Conservation (phyloP, 2,113 vertebrate genomes). For the Melozone crissalis region DNA sequence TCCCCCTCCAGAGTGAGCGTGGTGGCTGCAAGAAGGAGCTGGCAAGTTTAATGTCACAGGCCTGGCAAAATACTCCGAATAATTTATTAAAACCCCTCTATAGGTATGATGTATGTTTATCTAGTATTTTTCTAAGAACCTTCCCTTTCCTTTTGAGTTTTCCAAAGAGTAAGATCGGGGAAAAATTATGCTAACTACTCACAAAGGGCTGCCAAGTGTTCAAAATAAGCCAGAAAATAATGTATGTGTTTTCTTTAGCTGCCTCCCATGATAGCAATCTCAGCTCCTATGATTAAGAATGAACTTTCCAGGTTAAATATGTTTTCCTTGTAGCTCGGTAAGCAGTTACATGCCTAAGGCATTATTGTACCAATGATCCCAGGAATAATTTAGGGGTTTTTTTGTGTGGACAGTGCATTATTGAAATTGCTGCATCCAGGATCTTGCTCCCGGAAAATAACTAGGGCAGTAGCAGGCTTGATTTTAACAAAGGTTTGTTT, state of each 20-base stretch:
- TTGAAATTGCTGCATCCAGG: not conserved
- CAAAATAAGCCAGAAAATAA: not conserved
- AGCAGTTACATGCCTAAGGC: not conserved
- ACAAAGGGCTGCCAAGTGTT: not conserved
- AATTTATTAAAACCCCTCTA: fast-evolving
- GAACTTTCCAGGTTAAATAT: not conserved
- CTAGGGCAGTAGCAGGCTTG: not conserved
- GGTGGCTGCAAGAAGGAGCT: not conserved
- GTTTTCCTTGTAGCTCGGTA: not conserved
- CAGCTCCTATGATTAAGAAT: not conserved
- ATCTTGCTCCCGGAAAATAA: not conserved
- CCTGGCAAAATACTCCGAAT: not conserved
- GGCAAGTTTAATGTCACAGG: not conserved
- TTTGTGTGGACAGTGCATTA: not conserved
- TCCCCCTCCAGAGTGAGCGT: not conserved
- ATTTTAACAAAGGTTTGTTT: not conserved
- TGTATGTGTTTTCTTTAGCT: not conserved
- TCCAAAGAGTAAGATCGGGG: not conserved
- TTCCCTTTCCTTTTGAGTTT: not conserved
- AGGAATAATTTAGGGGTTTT: not conserved
- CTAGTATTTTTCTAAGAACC: not conserved
- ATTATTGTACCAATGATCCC: not conserved
- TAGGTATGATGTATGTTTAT: fast-evolving
- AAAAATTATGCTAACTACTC: not conserved
- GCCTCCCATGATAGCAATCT: not conserved